Percentiles rank a stretch among this genome's conserved stretches.
phyloP scores from a whole-genome alignment of 1,140 invertebrate genomes.

The Trichonephila clavata region DNA sequence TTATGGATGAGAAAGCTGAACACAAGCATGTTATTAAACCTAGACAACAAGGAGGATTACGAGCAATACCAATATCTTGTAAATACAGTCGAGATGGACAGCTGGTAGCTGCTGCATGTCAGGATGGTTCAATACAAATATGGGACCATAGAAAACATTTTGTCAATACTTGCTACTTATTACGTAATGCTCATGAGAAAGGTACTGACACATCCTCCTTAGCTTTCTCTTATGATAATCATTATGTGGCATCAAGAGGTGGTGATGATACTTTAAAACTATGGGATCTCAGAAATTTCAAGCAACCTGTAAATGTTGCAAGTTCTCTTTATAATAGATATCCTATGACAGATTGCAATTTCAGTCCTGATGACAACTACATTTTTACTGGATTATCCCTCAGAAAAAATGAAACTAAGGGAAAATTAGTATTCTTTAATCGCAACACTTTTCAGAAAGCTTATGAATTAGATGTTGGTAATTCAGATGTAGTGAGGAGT shows the following conservation, averaged over 20 bases:
- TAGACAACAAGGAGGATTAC: conserved; percentile 91
- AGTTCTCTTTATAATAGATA: conserved; percentile 91
- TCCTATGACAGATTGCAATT: conserved; percentile 93
- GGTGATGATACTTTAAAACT: conserved; percentile 95
- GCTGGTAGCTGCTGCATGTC: conserved; percentile 93
- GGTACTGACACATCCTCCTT: conserved; percentile 91
- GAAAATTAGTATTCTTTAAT: conserved; percentile 91
- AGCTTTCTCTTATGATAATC: conserved; percentile 93
- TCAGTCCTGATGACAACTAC: conserved; percentile 95
- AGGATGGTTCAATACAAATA: conserved; percentile 98
- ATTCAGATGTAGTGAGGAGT: conserved; percentile 91
- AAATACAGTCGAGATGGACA: conserved; percentile 93
- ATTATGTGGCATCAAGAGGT: conserved; percentile 89
- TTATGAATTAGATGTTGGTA: conserved; percentile 87
- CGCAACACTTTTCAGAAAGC: conserved; percentile 87
- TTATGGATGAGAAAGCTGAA: conserved; percentile 86
- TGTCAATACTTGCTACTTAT: conserved; percentile 88
- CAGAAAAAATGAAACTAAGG: conserved; percentile 86
- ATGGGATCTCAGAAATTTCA: conserved; percentile 95
- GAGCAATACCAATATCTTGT: conserved; percentile 92
- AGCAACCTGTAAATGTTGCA: conserved; percentile 87
- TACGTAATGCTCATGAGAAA: conserved; percentile 91
- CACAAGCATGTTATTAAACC: conserved; percentile 95
- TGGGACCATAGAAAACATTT: conserved; percentile 93
- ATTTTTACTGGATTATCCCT: conserved; percentile 94